These are phyloP conservation scores for Benitochromis conjunctus DNA, from an alignment of 2,113 vertebrate species.

Conservation along the genomic window DNA sequence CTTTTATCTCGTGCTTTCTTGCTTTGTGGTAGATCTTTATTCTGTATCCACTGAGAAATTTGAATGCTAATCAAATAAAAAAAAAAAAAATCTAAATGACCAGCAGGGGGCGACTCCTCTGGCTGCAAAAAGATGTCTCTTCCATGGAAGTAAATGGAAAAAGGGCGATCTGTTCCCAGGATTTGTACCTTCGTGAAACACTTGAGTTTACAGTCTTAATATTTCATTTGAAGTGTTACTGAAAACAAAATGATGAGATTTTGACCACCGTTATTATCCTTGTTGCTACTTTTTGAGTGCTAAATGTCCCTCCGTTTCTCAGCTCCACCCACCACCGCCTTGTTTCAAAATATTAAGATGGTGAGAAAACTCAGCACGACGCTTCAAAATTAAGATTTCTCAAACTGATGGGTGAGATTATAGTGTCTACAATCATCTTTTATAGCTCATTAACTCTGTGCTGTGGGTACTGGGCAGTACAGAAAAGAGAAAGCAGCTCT, in stretches of 20 bases:
- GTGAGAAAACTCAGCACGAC: background rate
- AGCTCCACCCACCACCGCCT: background rate
- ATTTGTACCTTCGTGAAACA: background rate
- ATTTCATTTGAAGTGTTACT: background rate
- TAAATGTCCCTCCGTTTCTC: background rate
- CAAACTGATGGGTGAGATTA: background rate
- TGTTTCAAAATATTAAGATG: background rate
- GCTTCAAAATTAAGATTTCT: fast-evolving
- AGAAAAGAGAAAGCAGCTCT: background rate
- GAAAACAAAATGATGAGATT: background rate
- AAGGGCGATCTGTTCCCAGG: fast-evolving
- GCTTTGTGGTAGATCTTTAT: no score
- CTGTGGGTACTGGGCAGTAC: background rate
- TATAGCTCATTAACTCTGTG: background rate
- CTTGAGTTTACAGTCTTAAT: fast-evolving
- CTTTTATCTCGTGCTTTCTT: no score
- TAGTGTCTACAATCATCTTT: background rate
- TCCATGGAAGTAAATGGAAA: background rate
- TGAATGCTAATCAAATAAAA: no score
- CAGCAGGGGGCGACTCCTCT: background rate
- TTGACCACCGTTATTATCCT: fast-evolving
- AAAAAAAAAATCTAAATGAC: background rate
- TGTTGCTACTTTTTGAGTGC: background rate
- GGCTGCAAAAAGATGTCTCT: background rate
- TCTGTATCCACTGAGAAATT: no score